These are phyloP conservation scores for Salticus scenicus DNA, from an alignment of 2,888 invertebrate genomes.

Conservation along the genomic window DNA sequence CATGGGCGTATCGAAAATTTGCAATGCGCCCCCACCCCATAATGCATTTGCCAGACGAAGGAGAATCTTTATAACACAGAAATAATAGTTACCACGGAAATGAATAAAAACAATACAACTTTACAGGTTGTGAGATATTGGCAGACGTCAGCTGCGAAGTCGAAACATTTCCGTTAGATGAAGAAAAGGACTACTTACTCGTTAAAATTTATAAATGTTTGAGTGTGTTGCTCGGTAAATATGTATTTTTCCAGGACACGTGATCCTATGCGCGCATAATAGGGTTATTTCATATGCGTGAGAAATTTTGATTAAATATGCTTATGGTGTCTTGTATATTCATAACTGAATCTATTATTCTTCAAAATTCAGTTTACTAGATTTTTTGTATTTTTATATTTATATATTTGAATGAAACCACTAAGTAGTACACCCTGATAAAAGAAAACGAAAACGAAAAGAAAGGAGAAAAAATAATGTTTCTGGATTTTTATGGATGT, in stretches of 20 bases:
- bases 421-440: too few relatives aligned
- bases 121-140: background rate
- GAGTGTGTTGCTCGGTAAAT: background rate
- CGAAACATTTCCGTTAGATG: background rate
- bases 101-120: slow-evolving; percentile 11
- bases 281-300: too few relatives aligned
- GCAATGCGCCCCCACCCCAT: slow-evolving; percentile 41
- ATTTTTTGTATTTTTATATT: too few relatives aligned
- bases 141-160: background rate
- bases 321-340: too few relatives aligned
- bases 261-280: background rate
- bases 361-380: too few relatives aligned
- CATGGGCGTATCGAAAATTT: slow-evolving; percentile 52
- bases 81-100: slow-evolving; percentile 11
- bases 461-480: too few relatives aligned
- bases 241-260: too few relatives aligned
- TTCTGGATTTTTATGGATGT: too few relatives aligned
- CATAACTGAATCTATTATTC: too few relatives aligned
- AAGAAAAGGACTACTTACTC: background rate
- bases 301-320: too few relatives aligned
- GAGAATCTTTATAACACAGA: slow-evolving; percentile 13
- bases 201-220: background rate
- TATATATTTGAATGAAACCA: too few relatives aligned
- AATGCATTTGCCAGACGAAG: slow-evolving; percentile 43
- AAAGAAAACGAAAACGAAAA: too few relatives aligned